Evolutionary conservation across 2,797 vertebrate genomes (phyloP), one percentile per base, ranked within the genome.

Genomic region (Hoplostethus atlanticus): DNA sequence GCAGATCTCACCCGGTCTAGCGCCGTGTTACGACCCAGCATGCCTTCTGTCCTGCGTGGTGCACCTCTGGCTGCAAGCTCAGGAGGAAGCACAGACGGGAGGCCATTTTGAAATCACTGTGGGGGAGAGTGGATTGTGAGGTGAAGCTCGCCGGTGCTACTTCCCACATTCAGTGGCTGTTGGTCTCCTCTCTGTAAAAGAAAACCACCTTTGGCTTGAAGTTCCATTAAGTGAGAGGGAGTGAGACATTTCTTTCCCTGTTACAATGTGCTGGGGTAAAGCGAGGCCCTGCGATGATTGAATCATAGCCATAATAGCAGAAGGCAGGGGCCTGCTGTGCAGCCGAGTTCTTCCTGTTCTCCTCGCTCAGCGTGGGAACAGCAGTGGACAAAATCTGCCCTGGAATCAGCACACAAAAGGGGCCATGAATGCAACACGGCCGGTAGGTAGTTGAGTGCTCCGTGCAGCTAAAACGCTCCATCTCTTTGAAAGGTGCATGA

Each of bases 271-370:
- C 79, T 11, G 59, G 79, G 83, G 58, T 79, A 76, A 86, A 88
- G 70, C 64, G 71, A 74, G 86, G 89, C 80, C 85, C 88, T 79
- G 86, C 85, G 2, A 80, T 83, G 89, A 89, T 91, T 93, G 92
- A 93, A 92, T 91, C 89, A 84, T 51, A 51, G 91, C 91, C 92
- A 92, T 89, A 83, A 87, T 85, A 84, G 90, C 92, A 93, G 92
- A 93, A 92, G 92, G 92, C 87, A 87, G 88, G 69, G 82, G 74
- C 92, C 87, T 81, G 90, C 90, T 91, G 91, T 56, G 89, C 30
- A 8, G 73, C 89, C 17, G 86, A 91, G 89, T 89, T 85, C 90
- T 90, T 91, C 89, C 90, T 92, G 90, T 92, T 90, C 89, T 91
- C 79, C 79, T 78, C 77, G 52, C 90, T 85, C 89, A 89, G 90